Conservation (phyloP, 2,797 vertebrate species). For the Hippoglossus hippoglossus region DNA sequence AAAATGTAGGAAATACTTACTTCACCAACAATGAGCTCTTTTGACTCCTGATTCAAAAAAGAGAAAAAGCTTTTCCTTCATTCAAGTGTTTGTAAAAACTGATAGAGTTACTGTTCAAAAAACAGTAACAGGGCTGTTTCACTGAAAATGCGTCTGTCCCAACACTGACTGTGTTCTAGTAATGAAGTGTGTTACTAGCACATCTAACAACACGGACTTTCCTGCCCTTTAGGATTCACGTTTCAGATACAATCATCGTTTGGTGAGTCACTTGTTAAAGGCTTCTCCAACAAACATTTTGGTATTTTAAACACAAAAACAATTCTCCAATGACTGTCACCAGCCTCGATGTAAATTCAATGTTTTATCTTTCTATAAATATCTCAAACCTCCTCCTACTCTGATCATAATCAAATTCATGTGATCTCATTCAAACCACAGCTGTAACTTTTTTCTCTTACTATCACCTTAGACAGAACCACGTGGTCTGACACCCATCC, state of each 20-base stretch:
- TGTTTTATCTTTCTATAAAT: constrained; percentile 7
- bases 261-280: constrained; percentile 55
- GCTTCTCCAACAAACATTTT: background rate
- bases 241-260: constrained; percentile 15
- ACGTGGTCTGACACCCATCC: constrained; percentile 32
- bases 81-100: constrained; percentile 17
- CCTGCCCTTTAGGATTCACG: constrained; percentile 56
- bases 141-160: too few species aligned
- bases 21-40: background rate
- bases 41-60: constrained; percentile 9
- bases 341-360: background rate
- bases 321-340: background rate
- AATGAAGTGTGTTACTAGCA: background rate
- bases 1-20: constrained; percentile 40
- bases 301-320: background rate
- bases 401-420: constrained; percentile 42
- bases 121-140: too few species aligned
- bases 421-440: constrained; percentile 59
- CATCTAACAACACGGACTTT: constrained; percentile 43
- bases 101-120: background rate
- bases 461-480: constrained; percentile 19
- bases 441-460: constrained; percentile 15
- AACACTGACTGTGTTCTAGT: too few species aligned
- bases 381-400: constrained; percentile 14
- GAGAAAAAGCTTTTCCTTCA: background rate